Percentiles rank a stretch among this genome's conserved stretches.
These are phyloP conservation scores for Laspeyria flexula DNA, from an alignment of 2,888 invertebrate species.

Conservation along the genomic window DNA sequence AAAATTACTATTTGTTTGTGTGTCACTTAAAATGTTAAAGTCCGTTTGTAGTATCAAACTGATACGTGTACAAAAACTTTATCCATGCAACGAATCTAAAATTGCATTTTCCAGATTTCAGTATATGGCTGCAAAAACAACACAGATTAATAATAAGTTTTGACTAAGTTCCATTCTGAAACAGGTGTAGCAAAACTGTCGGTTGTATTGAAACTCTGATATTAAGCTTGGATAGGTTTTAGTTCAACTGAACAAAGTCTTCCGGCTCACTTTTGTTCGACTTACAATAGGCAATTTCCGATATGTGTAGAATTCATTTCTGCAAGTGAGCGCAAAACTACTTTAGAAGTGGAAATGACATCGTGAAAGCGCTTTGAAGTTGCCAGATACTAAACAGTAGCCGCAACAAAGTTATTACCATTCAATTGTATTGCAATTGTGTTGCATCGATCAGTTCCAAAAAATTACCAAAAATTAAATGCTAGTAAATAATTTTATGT, in stretches of 20 bases:
- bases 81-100: neutral
- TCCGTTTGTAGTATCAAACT: neutral
- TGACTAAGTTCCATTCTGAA: slow-evolving; percentile 28
- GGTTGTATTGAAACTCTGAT: slow-evolving; percentile 23
- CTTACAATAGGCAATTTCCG: slow-evolving; percentile 44
- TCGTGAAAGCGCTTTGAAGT: slow-evolving; percentile 3
- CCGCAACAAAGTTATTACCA: neutral
- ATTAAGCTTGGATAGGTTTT: slow-evolving; percentile 27
- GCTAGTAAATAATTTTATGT: too few relatives aligned
- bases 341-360: slow-evolving; percentile 21
- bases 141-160: slow-evolving; percentile 18
- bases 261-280: slow-evolving; percentile 26
- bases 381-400: neutral
- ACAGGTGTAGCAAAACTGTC: slow-evolving; percentile 30
- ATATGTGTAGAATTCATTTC: slow-evolving; percentile 40
- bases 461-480: too few relatives aligned
- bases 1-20: neutral
- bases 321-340: slow-evolving; percentile 20
- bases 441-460: too few relatives aligned
- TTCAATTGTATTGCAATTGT: neutral
- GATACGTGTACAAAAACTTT: neutral
- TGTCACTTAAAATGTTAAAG: neutral
- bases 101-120: neutral
- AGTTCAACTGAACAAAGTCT: slow-evolving; percentile 19
- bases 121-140: slow-evolving; percentile 10